Evolutionary conservation across 2,888 invertebrate species (phyloP).

Genomic region (Catocala fraxini): DNA sequence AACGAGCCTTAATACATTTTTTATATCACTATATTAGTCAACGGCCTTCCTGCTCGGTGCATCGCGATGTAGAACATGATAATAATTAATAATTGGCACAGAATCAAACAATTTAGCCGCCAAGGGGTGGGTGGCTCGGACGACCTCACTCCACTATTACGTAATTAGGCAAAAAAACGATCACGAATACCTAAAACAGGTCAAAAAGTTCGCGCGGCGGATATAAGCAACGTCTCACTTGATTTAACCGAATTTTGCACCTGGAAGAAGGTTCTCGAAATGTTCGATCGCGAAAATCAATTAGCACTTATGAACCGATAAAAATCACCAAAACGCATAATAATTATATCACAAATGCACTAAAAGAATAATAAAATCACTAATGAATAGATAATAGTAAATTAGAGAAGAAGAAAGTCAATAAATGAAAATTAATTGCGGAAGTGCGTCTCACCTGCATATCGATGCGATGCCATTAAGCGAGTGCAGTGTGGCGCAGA

Average conservation of each 20-base stretch:
- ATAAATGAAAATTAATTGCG: not conserved
- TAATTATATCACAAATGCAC: not conserved
- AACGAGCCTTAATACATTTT: slow-evolving; percentile 28
- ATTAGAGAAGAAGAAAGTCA: not conserved
- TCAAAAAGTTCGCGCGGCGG: no score
- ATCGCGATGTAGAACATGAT: not conserved
- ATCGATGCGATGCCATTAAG: slow-evolving; percentile 15
- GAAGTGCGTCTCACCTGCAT: slow-evolving; percentile 14
- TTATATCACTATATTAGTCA: slow-evolving; percentile 25
- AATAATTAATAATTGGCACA: not conserved
- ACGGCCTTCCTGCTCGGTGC: slow-evolving; percentile 17
- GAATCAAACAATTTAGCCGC: not conserved
- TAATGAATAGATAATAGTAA: not conserved
- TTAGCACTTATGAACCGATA: not conserved
- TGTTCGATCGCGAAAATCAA: not conserved
- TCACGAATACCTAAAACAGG: no score
- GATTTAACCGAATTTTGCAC: not conserved
- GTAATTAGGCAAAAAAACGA: not conserved
- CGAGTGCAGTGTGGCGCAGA: slow-evolving; percentile 4
- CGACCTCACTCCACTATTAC: not conserved
- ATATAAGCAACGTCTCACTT: no score
- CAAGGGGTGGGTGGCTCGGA: not conserved
- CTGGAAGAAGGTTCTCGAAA: not conserved
- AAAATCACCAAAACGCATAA: slow-evolving; percentile 1
- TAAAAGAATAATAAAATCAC: not conserved